phyloP scores from a whole-genome alignment of 64 coral and sea anemone genomes.

The Montipora sp. region DNA sequence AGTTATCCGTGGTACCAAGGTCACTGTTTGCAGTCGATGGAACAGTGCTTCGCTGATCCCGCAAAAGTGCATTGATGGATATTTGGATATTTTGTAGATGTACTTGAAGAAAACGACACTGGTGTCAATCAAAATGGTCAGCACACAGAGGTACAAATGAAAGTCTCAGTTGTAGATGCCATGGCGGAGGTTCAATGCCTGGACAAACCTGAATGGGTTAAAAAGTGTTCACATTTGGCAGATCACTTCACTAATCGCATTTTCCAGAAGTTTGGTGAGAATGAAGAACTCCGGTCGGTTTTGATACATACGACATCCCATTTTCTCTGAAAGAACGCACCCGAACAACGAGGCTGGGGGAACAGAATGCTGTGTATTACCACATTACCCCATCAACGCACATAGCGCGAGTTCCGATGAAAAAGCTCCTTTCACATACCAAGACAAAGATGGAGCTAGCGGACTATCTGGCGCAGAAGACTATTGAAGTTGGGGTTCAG shows the following conservation, averaged over 20 bases:
- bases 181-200: constrained; percentile 35
- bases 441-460: constrained; percentile 18
- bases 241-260: constrained; percentile 41
- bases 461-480: constrained; percentile 27
- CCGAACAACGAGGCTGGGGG: background rate
- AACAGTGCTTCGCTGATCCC: too few relatives aligned
- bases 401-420: background rate
- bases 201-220: constrained; percentile 25
- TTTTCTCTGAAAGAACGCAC: constrained; percentile 30
- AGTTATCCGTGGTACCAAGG: too few relatives aligned
- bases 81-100: too few relatives aligned
- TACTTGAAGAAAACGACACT: too few relatives aligned
- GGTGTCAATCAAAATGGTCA: too few relatives aligned
- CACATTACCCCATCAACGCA: too few relatives aligned
- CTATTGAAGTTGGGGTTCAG: background rate
- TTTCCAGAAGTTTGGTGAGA: background rate
- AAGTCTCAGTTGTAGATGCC: constrained; percentile 23
- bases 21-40: too few relatives aligned
- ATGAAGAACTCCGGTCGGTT: constrained; percentile 26
- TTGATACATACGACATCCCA: constrained; percentile 56
- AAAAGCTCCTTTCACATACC: background rate
- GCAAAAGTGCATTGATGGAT: constrained; percentile 41
- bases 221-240: constrained; percentile 17
- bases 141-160: constrained; percentile 11
- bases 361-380: background rate